Evolutionary conservation across 2,888 invertebrate species (phyloP).

Genomic region (Notocelia uddmanniana): DNA sequence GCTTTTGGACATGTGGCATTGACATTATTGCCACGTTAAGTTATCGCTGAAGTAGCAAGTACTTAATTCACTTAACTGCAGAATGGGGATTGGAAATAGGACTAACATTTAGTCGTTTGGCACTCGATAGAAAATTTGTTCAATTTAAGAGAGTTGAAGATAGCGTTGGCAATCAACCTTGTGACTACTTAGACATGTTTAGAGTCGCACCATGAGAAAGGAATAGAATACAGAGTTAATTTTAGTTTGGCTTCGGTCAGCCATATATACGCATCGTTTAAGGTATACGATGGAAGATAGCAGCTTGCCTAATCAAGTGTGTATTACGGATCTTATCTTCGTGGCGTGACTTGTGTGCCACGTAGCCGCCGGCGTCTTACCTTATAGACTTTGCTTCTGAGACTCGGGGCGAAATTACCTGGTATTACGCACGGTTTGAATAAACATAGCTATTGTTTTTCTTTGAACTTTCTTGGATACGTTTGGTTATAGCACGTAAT

Average conservation of each 20-base stretch:
- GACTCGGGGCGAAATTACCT: conserved; percentile 33
- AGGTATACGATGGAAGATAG: conserved; percentile 4
- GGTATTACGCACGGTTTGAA: conserved; percentile 32
- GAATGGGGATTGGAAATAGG: not conserved
- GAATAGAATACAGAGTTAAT: conserved; percentile 19
- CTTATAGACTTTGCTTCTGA: conserved; percentile 26
- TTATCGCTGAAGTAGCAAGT: not conserved
- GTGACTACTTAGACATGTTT: not conserved
- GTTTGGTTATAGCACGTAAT: conserved; percentile 15
- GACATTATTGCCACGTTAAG: not conserved
- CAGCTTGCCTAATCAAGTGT: conserved; percentile 39
- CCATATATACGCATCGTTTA: conserved; percentile 5
- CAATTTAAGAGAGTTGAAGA: not conserved
- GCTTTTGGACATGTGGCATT: no score
- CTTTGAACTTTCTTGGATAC: conserved; percentile 27
- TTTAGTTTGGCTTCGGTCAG: conserved; percentile 6
- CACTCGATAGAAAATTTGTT: not conserved
- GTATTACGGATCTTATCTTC: conserved; percentile 36
- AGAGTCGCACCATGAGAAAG: conserved; percentile 12
- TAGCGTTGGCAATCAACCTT: conserved; percentile 11
- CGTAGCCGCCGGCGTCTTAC: conserved; percentile 38
- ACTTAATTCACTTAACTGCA: not conserved
- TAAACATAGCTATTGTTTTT: conserved; percentile 35
- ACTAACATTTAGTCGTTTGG: not conserved
- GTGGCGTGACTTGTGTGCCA: conserved; percentile 15